Base-by-base conservation (phyloP, 2,888 invertebrate species). In the Timandra comae region DNA sequence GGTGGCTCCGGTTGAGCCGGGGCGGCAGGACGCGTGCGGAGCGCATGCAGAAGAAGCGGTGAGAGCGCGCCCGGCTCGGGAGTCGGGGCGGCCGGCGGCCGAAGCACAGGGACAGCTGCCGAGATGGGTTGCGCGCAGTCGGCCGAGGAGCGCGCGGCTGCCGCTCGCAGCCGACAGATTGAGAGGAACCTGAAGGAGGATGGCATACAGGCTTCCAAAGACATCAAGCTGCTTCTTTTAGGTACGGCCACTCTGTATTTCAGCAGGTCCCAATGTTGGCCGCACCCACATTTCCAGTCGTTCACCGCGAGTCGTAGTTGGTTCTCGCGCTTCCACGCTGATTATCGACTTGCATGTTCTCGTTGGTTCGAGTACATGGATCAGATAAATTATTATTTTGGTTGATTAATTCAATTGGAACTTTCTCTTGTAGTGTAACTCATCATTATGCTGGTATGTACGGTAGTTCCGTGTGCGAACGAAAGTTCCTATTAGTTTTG, bases 71-170 rank as follows among this genome's bases (percentile, higher is more conserved):
- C 82, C 78, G 81, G 75, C 82, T 86, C 82, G 82, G 80, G 76
- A 72, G 72, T 79, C 76, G 77, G 76, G 82, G 81, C 81, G 74
- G 78, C 81, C 74, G 78, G 78, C 76, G 78, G 81, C 75, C 71
- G 71, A 79, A 76, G 71, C 68, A 63, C 67, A 71, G 67, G 66
- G 75, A 86, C 81, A 79, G 78, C 84, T 72, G 78, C 86, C 84
- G 84, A 77, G 75, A 99, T 99, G 98, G 99, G 99, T 88, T 99
- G 99, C 91, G 97, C 98, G 86, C 96, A 98, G 93, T 98, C 98
- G 87, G 98, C 98, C 65, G 99, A 99, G 88, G 99, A 99, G 89
- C 91, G 98, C 88, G 97, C 96, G 76, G 99, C 99, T 72, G 91
- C 96, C 85, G 99, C 98, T 86, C 92, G 98, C 82, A 97, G 96